A percentile compares a stretch with the other conserved stretches of the same genome.
These are phyloP conservation scores for Micrasema minimum DNA, from an alignment of 1,140 invertebrate genomes.

Conservation along the genomic window DNA sequence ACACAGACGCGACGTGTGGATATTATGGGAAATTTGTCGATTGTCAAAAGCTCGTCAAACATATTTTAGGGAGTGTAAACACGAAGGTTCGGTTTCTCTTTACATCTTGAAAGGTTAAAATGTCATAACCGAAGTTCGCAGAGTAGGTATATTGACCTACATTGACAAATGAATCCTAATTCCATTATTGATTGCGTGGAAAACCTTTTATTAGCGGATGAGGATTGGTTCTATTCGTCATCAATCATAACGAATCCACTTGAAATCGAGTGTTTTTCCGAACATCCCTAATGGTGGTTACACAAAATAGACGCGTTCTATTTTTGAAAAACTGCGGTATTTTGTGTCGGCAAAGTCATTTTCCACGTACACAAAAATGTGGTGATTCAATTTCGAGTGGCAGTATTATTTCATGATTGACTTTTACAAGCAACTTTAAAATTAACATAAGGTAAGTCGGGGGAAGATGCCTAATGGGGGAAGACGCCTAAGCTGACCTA, in stretches of 20 bases:
- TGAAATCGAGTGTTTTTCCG: conserved; percentile 29
- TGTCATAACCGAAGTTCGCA: no score
- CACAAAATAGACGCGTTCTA: conserved; percentile 11
- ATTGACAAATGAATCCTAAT: conserved; percentile 18
- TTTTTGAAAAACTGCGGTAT: conserved; percentile 12
- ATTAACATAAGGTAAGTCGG: no score
- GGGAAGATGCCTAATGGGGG: no score
- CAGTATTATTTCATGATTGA: no score
- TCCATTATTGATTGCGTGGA: conserved; percentile 3
- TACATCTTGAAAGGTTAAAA: no score
- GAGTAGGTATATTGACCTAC: neutral
- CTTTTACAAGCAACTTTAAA: no score
- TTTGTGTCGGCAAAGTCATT: neutral
- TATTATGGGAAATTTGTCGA: no score
- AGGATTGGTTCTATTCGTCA: conserved; percentile 17
- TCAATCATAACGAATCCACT: conserved; percentile 30
- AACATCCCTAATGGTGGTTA: conserved; percentile 1
- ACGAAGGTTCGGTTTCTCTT: no score
- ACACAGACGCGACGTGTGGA: no score
- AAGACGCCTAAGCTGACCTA: no score
- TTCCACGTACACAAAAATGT: neutral
- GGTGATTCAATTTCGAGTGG: conserved; percentile 1
- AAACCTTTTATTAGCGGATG: conserved; percentile 23
- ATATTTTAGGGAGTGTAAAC: no score
- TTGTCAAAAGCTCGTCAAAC: no score